Evolutionary conservation across 2,888 invertebrate genomes (phyloP).

Genomic region (Acleris emargana): DNA sequence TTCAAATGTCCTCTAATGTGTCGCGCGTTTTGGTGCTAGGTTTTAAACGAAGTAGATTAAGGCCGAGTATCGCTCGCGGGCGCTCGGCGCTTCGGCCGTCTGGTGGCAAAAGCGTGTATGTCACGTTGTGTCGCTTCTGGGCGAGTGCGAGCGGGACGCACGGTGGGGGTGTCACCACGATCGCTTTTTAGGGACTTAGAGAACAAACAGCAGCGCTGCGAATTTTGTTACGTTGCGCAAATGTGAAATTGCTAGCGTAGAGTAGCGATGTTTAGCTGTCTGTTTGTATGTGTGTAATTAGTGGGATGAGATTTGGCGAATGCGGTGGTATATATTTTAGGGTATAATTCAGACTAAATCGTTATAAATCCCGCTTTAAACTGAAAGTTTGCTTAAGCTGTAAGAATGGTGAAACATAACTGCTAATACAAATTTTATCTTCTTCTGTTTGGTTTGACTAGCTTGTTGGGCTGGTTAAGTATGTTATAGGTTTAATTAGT

Average conservation of each 20-base stretch:
- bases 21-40: slow-evolving; percentile 75
- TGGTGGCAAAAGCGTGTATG: slow-evolving; percentile 60
- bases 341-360: not conserved
- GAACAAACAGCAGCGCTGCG: slow-evolving; percentile 61
- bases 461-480: too few relatives aligned
- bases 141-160: slow-evolving; percentile 70
- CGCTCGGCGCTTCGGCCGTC: slow-evolving; percentile 64
- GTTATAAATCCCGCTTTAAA: too few relatives aligned
- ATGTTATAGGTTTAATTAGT: too few relatives aligned
- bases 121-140: slow-evolving; percentile 76
- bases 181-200: slow-evolving; percentile 76
- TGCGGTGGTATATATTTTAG: slow-evolving; percentile 16
- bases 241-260: slow-evolving; percentile 58
- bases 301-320: slow-evolving; percentile 26
- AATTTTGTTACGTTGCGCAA: slow-evolving; percentile 72
- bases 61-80: slow-evolving; percentile 62
- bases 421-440: too few relatives aligned
- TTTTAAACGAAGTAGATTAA: slow-evolving; percentile 62
- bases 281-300: slow-evolving; percentile 31
- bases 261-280: slow-evolving; percentile 30
- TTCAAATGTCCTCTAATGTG: slow-evolving; percentile 79
- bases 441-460: too few relatives aligned
- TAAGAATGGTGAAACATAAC: too few relatives aligned
- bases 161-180: slow-evolving; percentile 78
- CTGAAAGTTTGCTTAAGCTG: too few relatives aligned